A percentile compares a stretch with the other conserved stretches of the same genome.
Evolutionary conservation across 2,888 invertebrate species (phyloP).

Genomic region (Apamea crenata): DNA sequence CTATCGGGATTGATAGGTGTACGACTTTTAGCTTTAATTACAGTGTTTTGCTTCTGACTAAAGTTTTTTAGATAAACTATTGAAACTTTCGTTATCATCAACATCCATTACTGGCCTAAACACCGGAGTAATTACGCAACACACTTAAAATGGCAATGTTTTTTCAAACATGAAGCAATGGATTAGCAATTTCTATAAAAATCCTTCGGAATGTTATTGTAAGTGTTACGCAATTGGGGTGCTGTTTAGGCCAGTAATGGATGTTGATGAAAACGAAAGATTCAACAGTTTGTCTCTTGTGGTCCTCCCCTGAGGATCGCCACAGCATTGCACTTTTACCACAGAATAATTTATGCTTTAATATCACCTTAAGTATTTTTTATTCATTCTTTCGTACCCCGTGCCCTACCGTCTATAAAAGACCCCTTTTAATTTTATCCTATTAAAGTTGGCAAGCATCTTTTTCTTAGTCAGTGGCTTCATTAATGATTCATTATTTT

Average conservation of each 20-base stretch:
- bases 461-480: slow-evolving; percentile 21
- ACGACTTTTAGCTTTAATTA: slow-evolving; percentile 3
- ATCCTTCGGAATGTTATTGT: neutral
- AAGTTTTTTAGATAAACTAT: neutral
- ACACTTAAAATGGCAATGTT: neutral
- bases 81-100: neutral
- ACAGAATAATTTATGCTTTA: slow-evolving; percentile 8
- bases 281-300: neutral
- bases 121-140: neutral
- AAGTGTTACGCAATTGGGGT: neutral
- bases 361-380: slow-evolving; percentile 6
- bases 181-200: neutral
- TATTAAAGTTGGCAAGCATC: slow-evolving; percentile 15
- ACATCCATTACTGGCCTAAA: neutral
- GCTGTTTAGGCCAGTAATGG: neutral
- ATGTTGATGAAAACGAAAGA: too few species aligned
- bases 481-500: slow-evolving; percentile 24
- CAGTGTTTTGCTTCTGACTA: neutral
- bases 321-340: neutral
- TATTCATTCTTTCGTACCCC: neutral
- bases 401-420: neutral
- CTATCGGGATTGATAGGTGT: slow-evolving; percentile 17
- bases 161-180: too few species aligned
- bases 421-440: slow-evolving; percentile 4
- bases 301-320: too few species aligned